Conservation (phyloP, 2,888 invertebrate genomes). For the Leptothorax acervorum region DNA sequence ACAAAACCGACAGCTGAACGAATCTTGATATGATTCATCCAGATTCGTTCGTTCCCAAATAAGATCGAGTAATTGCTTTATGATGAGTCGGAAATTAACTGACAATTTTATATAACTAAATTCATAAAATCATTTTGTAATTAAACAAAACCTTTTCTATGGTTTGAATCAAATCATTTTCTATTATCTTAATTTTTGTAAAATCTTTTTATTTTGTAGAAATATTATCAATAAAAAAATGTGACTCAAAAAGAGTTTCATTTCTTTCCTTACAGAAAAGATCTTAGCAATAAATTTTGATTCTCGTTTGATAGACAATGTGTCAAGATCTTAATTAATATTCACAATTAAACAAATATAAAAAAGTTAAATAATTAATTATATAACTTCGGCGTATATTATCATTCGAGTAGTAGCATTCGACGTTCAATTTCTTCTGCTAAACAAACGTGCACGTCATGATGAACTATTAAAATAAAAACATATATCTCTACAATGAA, state of each 20-base stretch:
- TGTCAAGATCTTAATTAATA: not conserved
- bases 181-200: not conserved
- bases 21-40: constrained; percentile 55
- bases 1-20: constrained; percentile 59
- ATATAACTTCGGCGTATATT: not conserved
- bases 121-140: not conserved
- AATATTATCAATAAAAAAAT: not conserved
- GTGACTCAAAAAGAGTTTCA: not conserved
- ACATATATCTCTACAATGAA: constrained; percentile 12
- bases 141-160: not conserved
- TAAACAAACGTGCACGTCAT: constrained; percentile 8
- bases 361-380: constrained; percentile 10
- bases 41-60: constrained; percentile 29
- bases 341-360: not conserved
- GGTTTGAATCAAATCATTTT: not conserved
- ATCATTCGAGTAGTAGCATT: not conserved
- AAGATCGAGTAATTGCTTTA: constrained; percentile 30
- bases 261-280: not conserved
- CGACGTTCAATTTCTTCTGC: constrained; percentile 21
- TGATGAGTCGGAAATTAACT: not conserved
- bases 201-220: not conserved
- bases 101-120: not conserved
- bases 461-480: constrained; percentile 17
- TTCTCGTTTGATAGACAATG: not conserved
- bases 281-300: not conserved